Evolutionary conservation across 2,113 vertebrate species (phyloP).

Genomic region (Phyllostomus hastatus): DNA sequence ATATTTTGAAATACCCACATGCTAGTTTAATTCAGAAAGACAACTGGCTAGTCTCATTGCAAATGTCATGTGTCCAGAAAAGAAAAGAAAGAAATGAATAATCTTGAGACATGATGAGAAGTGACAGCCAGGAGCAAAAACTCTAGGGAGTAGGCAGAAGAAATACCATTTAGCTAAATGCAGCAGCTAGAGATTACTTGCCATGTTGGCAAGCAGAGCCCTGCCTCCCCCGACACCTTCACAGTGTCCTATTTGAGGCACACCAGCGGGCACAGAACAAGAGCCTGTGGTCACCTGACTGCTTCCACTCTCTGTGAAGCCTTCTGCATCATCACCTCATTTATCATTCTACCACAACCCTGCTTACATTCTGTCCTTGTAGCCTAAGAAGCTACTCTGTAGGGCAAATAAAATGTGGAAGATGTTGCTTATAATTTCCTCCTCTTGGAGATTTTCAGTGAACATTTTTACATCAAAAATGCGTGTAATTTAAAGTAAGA

Average conservation of each 20-base stretch:
- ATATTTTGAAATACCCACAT: conserved; percentile 12
- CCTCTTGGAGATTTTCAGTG: neutral
- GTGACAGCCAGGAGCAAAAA: conserved; percentile 29
- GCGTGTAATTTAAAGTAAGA: neutral
- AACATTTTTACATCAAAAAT: neutral
- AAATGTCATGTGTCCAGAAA: neutral
- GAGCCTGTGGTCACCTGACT: neutral
- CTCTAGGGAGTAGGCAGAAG: neutral
- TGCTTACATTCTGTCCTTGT: neutral
- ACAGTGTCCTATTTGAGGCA: neutral
- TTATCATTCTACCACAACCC: neutral
- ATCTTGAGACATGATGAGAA: neutral
- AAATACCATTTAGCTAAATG: neutral
- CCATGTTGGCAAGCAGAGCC: neutral
- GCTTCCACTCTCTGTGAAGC: too few species aligned
- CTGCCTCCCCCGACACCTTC: neutral
- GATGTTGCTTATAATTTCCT: neutral
- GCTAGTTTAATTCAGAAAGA: neutral
- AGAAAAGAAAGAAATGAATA: conserved; percentile 1
- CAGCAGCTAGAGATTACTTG: neutral
- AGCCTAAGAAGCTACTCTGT: neutral
- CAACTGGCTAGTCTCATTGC: neutral
- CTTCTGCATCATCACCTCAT: neutral
- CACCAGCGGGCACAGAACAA: neutral
- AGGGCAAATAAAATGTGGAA: neutral